Evolutionary conservation across 2,797 vertebrate genomes (phyloP), one percentile per base, ranked within the genome.

Genomic region (Picus viridis): DNA sequence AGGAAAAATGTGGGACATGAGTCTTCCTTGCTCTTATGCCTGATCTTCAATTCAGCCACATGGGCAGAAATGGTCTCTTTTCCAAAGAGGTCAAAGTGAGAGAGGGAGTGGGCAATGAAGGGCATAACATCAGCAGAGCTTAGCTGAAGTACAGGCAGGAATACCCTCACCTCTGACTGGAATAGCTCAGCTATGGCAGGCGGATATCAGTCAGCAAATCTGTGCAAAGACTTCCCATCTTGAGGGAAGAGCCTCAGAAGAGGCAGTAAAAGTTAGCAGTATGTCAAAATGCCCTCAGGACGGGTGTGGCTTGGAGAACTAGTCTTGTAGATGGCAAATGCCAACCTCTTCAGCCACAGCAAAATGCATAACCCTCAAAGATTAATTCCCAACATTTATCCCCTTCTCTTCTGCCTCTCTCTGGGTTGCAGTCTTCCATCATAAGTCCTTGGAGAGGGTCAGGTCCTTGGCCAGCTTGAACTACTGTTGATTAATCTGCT

Each of bases 211-310:
- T 76, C 71, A 94, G 45, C 70, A 86, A 65, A 30, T 53, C 51
- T 59, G 26, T 18, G 69, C 59, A 73, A 92, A 68, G 49, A 59
- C 53, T 41, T 27, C n/a, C 71, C 23, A 2, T 43, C 3, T 6
- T 61, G 29, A 49, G 47, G 20, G 16, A 80, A 87, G 47, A 88
- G 56, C 71, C n/a, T 78, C 74, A 76, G 85, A 73, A 78, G 70
- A 90, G 57, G 41, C 57, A 83, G 41, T 14, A 89, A 79, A 90
- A 96, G 47, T 59, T 16, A 29, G 54, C 30, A 82, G 79, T 19
- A 17, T 43, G 36, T 80, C 85, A 91, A 92, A 94, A 89, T 84
- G 47, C 45, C 74, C 70, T 16, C 34, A 76, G 73, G 57, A 61
- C 9, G 47, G 27, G 5, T 62, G 17, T 54, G 53, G 57, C 75